These are phyloP conservation scores for Rotaria socialis DNA, from an alignment of 2,888 invertebrate genomes.

Conservation along the genomic window DNA sequence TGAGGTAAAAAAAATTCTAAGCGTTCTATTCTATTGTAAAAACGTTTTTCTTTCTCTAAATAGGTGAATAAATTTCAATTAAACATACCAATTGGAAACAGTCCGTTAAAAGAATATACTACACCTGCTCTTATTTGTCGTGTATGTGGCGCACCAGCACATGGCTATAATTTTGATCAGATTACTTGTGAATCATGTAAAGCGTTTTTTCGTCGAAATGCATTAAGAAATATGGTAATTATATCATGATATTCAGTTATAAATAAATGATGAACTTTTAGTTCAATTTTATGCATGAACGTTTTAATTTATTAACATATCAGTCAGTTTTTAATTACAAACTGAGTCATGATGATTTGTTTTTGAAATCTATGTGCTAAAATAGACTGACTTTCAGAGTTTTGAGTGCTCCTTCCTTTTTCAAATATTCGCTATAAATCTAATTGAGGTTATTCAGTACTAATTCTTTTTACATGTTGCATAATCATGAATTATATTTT, in stretches of 20 bases:
- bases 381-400: too few relatives aligned
- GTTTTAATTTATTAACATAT: not conserved
- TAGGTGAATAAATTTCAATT: not conserved
- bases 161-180: slow-evolving; percentile 7
- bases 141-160: not conserved
- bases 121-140: not conserved
- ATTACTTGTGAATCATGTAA: not conserved
- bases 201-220: slow-evolving; percentile 3
- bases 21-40: too few relatives aligned
- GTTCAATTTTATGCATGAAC: not conserved
- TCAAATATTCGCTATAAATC: too few relatives aligned
- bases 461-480: too few relatives aligned
- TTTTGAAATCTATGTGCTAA: too few relatives aligned
- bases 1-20: too few relatives aligned
- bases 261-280: not conserved
- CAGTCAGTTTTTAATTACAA: not conserved
- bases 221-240: not conserved
- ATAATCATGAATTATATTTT: too few relatives aligned
- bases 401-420: too few relatives aligned
- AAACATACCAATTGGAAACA: not conserved
- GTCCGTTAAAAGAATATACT: not conserved
- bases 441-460: too few relatives aligned
- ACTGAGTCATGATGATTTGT: too few relatives aligned
- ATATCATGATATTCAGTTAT: not conserved
- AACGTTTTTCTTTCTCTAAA: too few relatives aligned